phyloP scores from a whole-genome alignment of 2,113 vertebrate genomes.

The Macrotis lagotis region DNA sequence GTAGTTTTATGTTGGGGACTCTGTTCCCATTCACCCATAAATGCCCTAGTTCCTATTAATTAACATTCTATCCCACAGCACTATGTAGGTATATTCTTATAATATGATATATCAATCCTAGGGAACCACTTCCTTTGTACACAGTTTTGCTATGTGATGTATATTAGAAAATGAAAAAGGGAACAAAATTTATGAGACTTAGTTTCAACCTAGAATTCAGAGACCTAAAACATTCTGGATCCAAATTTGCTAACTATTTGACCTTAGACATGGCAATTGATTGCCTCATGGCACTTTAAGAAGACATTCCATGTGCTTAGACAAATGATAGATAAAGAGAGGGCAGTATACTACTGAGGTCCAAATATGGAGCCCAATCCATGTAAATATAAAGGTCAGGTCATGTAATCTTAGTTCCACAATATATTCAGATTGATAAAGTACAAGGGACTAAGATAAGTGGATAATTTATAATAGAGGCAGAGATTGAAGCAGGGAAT shows the following conservation, averaged over 20 bases:
- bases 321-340: not conserved
- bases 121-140: not conserved
- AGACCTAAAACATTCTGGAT: not conserved
- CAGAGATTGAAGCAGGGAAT: not conserved
- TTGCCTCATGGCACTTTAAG: not conserved
- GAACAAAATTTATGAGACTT: not conserved
- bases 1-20: conserved; percentile 20
- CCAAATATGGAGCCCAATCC: not conserved
- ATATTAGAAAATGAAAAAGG: not conserved
- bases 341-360: not conserved
- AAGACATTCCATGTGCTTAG: not conserved
- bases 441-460: not conserved
- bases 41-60: not conserved
- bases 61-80: not conserved
- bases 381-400: not conserved
- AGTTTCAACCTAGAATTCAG: not conserved
- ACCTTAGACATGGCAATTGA: not conserved
- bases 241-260: not conserved
- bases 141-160: not conserved
- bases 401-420: not conserved
- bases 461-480: not conserved
- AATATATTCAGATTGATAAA: not conserved
- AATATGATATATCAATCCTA: not conserved
- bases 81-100: not conserved
- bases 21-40: not conserved